These are phyloP conservation scores for Maccullochella peelii DNA, from an alignment of 2,113 vertebrate genomes.

Conservation along the genomic window DNA sequence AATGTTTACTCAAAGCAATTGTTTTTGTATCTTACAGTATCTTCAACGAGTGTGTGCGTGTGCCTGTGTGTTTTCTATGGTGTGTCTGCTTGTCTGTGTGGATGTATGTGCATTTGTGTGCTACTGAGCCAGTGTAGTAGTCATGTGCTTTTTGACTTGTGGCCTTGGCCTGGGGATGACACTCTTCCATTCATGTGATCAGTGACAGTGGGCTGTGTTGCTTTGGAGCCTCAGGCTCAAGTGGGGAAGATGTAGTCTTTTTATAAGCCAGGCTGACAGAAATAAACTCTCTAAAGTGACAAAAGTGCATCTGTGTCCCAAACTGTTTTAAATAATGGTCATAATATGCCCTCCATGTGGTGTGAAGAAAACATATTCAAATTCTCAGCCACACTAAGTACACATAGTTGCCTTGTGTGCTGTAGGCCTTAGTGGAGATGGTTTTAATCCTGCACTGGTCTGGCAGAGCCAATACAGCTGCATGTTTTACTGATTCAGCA, in stretches of 20 bases:
- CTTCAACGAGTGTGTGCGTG: not conserved
- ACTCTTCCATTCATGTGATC: conserved; percentile 76
- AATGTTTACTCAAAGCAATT: conserved; percentile 52
- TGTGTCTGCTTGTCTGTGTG: conserved; percentile 20
- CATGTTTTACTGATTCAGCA: conserved; percentile 11
- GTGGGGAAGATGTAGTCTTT: conserved; percentile 45
- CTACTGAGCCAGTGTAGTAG: conserved; percentile 62
- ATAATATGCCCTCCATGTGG: not conserved
- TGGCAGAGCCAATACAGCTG: not conserved
- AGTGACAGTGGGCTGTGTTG: conserved; percentile 56
- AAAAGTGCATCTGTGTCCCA: conserved; percentile 26
- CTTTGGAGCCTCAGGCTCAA: conserved; percentile 35
- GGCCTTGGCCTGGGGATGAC: conserved; percentile 67
- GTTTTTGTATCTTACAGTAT: conserved; percentile 28
- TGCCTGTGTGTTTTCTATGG: not conserved
- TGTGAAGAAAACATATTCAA: not conserved
- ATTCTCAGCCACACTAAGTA: not conserved
- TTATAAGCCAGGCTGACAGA: conserved; percentile 52
- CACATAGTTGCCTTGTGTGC: not conserved
- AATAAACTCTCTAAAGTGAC: conserved; percentile 50
- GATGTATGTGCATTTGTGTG: conserved; percentile 41
- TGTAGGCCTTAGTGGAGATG: not conserved
- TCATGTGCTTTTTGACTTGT: conserved; percentile 76
- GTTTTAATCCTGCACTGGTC: conserved; percentile 1
- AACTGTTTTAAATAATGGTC: not conserved